Evolutionary conservation across 2,113 vertebrate genomes (phyloP), one percentile per base, ranked within the genome.

Genomic region (Oplegnathus fasciatus): DNA sequence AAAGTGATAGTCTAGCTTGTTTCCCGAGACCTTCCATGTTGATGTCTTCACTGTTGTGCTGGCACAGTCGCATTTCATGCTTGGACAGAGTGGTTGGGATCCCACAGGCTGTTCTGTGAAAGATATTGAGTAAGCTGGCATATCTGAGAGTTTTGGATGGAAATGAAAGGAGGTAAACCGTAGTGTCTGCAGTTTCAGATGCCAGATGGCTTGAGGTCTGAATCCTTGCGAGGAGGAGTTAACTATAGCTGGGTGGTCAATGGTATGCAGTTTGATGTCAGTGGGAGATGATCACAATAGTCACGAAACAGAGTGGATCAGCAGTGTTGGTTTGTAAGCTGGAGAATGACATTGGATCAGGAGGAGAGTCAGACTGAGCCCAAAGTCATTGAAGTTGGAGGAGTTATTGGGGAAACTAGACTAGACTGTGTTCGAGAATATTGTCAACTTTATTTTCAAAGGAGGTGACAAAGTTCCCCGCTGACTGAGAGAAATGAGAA

Each of bases 71-170:
- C 26, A 20, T 62, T 73, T 85, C 73, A 75, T 83, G 82, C 82
- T 84, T 89, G 77, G 74, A 73, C 83, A 26, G 71, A 46, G 71
- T 52, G 54, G 32, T 84, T 26, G 77, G 55, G 84, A 90, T 92
- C 85, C 88, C 83, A 87, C 85, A 84, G 85, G 86, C 88, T 91
- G 89, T 71, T 90, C 79, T 81, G 82, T 78, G 86, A 82, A 74
- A 87, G 91, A 88, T 88, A 89, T 55, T 48, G 66, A 78, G 85
- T 77, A 74, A 89, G 75, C 86, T 87, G 87, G 82, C 90, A 75
- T 65, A 65, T 90, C 85, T 46, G n/a, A 89, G 86, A 89, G 83
- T 89, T 91, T 89, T 92, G 89, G 92, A 90, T 48, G 40, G 88
- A 84, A 86, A 89, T 89, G 85, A 92, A 89, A 90, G 88, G 84